Conservation (phyloP, 2,113 vertebrate genomes). For the Neopipo cinnamomea region DNA sequence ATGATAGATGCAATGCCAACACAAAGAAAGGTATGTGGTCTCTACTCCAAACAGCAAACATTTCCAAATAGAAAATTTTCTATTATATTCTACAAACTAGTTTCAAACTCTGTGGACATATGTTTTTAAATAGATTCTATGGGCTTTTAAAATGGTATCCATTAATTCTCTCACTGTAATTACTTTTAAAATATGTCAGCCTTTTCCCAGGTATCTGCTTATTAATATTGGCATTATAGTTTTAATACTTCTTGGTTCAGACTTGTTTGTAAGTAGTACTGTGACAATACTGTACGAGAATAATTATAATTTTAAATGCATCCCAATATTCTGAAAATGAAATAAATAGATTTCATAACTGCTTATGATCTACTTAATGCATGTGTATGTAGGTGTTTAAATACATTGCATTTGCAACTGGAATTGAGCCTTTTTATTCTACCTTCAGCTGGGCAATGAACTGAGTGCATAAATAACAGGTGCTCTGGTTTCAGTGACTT, state of each 20-base stretch:
- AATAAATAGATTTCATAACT: constrained; percentile 17
- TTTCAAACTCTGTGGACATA: not conserved
- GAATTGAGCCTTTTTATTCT: not conserved
- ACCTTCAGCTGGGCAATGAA: constrained; percentile 24
- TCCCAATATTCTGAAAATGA: constrained; percentile 20
- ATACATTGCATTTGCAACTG: not conserved
- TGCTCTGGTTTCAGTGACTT: not conserved
- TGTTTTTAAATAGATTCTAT: not conserved
- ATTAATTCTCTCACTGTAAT: not conserved
- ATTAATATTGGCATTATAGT: not conserved
- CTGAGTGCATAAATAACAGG: not conserved
- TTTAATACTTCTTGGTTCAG: not conserved
- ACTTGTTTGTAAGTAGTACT: not conserved
- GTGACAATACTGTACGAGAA: not conserved
- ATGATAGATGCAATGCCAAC: not conserved
- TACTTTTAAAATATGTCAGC: not conserved
- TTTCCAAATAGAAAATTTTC: not conserved
- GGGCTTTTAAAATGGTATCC: not conserved
- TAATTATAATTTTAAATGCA: not conserved
- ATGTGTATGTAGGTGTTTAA: not conserved
- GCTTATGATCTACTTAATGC: not conserved
- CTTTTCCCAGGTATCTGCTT: not conserved
- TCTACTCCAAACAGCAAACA: not conserved
- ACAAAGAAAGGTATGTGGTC: not conserved
- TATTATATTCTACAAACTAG: not conserved